phyloP scores from a whole-genome alignment of 2,797 vertebrate species.

The Lindbergichthys nudifrons region DNA sequence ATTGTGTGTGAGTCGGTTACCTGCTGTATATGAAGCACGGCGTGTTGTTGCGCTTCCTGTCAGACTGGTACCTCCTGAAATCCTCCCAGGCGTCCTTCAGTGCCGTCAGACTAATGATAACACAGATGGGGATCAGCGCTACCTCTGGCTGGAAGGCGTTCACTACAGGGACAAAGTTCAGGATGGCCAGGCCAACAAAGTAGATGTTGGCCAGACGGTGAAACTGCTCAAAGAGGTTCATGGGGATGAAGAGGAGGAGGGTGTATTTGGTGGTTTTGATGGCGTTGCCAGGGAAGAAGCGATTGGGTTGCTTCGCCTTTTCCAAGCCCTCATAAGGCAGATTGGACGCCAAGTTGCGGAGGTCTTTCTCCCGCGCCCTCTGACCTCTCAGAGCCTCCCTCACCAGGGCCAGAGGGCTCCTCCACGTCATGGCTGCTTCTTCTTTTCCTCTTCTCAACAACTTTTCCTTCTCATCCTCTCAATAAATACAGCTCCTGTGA shows the following conservation, averaged over 20 bases:
- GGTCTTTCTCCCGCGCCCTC: constrained; percentile 83
- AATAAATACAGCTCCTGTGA: background rate
- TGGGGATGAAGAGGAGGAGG: constrained; percentile 88
- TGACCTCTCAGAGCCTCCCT: constrained; percentile 73
- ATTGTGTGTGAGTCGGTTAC: constrained; percentile 78
- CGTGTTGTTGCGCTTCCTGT: constrained; percentile 90
- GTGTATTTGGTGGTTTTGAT: constrained; percentile 95
- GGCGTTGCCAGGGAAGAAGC: constrained; percentile 84
- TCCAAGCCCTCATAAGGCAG: constrained; percentile 83
- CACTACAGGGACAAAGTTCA: constrained; percentile 92
- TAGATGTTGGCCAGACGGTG: constrained; percentile 93
- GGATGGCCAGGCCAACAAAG: constrained; percentile 87
- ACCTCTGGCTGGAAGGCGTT: constrained; percentile 92
- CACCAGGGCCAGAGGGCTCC: constrained; percentile 73
- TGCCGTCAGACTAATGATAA: constrained; percentile 90
- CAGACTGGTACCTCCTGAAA: constrained; percentile 88
- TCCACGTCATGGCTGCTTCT: constrained; percentile 71
- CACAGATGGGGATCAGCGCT: constrained; percentile 88
- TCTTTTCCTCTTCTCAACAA: constrained; percentile 41
- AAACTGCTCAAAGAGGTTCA: constrained; percentile 93
- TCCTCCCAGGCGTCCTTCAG: constrained; percentile 95
- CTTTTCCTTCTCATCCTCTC: constrained; percentile 43
- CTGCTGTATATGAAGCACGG: constrained; percentile 90
- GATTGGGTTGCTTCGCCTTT: constrained; percentile 88
- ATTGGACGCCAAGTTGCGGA: constrained; percentile 87